These are phyloP conservation scores for Danio albolineatus DNA, from an alignment of 2,797 vertebrate species.

Conservation along the genomic window DNA sequence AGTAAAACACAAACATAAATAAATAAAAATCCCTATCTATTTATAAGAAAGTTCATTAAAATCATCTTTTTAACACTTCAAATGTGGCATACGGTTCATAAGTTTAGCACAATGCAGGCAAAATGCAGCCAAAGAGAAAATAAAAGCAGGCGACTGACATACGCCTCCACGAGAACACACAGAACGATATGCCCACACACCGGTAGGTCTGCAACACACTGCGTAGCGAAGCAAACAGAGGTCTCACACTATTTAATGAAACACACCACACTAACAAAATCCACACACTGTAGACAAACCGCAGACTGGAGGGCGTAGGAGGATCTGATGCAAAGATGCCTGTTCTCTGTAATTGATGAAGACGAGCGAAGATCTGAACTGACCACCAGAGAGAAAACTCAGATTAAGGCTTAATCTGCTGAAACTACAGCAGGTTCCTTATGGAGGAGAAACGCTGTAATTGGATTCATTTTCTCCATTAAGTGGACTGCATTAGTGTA, in stretches of 20 bases:
- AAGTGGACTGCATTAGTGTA: no score
- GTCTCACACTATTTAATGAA: conserved; percentile 38
- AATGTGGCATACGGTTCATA: not conserved
- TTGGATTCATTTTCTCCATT: no score
- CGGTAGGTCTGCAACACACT: conserved; percentile 25
- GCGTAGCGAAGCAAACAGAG: conserved; percentile 9
- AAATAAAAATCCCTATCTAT: not conserved
- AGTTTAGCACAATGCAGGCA: not conserved
- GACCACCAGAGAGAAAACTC: conserved; percentile 8
- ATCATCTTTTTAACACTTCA: not conserved
- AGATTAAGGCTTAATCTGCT: conserved; percentile 14
- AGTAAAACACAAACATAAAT: not conserved
- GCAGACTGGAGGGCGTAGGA: not conserved
- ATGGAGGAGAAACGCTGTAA: not conserved
- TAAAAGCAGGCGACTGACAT: conserved; percentile 39
- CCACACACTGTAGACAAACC: conserved; percentile 20
- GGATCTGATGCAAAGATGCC: conserved; percentile 20
- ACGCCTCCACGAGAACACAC: conserved; percentile 18
- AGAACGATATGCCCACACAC: conserved; percentile 37
- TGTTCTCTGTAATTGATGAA: conserved; percentile 17
- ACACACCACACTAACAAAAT: conserved; percentile 19
- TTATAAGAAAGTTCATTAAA: not conserved
- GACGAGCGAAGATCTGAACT: conserved; percentile 22
- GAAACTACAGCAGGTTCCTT: not conserved
- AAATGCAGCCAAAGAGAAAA: conserved; percentile 28